phyloP scores from a whole-genome alignment of 2,888 invertebrate species.

The Agonopterix arenella region DNA sequence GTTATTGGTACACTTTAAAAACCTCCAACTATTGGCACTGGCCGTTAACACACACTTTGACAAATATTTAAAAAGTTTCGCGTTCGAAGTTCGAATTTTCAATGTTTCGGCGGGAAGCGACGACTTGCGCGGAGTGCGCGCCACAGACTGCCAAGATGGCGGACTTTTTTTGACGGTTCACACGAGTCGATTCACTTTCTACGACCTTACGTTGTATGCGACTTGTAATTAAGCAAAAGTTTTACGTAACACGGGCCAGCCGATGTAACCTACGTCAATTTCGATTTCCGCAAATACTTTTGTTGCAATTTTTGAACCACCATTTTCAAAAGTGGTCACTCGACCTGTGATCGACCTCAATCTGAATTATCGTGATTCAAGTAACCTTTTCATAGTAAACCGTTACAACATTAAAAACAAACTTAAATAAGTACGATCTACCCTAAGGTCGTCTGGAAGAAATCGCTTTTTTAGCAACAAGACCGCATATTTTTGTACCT shows the following conservation, averaged over 20 bases:
- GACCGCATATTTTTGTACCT: too few relatives aligned
- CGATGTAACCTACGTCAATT: conserved; percentile 59
- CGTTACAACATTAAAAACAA: too few relatives aligned
- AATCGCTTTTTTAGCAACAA: too few relatives aligned
- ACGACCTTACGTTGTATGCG: conserved; percentile 74
- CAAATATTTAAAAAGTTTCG: conserved; percentile 29
- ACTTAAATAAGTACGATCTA: too few relatives aligned
- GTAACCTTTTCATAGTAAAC: too few relatives aligned
- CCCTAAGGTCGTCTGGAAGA: too few relatives aligned
- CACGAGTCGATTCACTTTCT: conserved; percentile 76
- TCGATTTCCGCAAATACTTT: conserved; percentile 47
- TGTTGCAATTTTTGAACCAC: conserved; percentile 9
- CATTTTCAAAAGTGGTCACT: too few relatives aligned
- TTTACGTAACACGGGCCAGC: conserved; percentile 57
- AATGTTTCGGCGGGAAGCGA: conserved; percentile 62
- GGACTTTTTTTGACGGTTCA: conserved; percentile 73
- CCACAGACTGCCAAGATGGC: conserved; percentile 72
- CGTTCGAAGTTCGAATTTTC: conserved; percentile 47
- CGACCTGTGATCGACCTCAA: too few relatives aligned
- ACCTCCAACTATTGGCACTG: conserved; percentile 30
- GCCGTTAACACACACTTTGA: conserved; percentile 37
- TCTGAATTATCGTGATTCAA: too few relatives aligned
- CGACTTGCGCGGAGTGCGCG: conserved; percentile 59
- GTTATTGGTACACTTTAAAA: conserved; percentile 33
- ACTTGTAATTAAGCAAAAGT: conserved; percentile 69